Percentiles rank a stretch among this genome's conserved stretches.
Conservation (phyloP, 2,888 invertebrate species). For the Drosophila formosana region DNA sequence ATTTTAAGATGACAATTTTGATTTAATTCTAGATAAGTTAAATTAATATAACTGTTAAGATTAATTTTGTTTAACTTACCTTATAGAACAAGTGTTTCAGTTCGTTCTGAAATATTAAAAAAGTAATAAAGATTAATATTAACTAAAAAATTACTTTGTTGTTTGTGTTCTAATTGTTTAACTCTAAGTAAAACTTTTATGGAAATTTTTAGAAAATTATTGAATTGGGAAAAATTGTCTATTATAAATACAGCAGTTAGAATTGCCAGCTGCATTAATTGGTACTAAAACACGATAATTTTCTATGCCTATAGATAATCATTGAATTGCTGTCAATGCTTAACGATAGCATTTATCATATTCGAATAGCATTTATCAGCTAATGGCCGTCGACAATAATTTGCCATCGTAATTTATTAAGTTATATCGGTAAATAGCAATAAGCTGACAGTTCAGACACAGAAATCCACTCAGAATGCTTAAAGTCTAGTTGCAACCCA, state of each 20-base stretch:
- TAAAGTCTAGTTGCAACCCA: neutral
- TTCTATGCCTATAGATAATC: too few relatives aligned
- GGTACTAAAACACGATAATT: too few relatives aligned
- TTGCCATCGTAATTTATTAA: slow-evolving; percentile 4
- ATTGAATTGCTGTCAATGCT: neutral
- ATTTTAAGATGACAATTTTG: too few relatives aligned
- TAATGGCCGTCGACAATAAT: neutral
- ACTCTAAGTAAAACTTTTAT: too few relatives aligned
- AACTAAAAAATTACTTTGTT: too few relatives aligned
- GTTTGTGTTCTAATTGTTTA: too few relatives aligned
- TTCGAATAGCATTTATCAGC: neutral
- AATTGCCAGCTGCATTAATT: too few relatives aligned
- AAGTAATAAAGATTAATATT: neutral
- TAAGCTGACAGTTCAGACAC: slow-evolving; percentile 10
- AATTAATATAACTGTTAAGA: too few relatives aligned
- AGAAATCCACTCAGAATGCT: slow-evolving; percentile 1
- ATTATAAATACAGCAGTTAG: too few relatives aligned
- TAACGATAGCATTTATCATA: neutral
- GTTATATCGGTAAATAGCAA: neutral
- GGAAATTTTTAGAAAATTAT: too few relatives aligned
- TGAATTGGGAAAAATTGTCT: too few relatives aligned
- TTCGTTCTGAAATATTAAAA: neutral
- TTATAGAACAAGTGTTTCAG: neutral
- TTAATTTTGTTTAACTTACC: neutral
- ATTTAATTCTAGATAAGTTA: too few relatives aligned